Conservation (phyloP, 2,888 invertebrate species). For the Andrena fulva region DNA sequence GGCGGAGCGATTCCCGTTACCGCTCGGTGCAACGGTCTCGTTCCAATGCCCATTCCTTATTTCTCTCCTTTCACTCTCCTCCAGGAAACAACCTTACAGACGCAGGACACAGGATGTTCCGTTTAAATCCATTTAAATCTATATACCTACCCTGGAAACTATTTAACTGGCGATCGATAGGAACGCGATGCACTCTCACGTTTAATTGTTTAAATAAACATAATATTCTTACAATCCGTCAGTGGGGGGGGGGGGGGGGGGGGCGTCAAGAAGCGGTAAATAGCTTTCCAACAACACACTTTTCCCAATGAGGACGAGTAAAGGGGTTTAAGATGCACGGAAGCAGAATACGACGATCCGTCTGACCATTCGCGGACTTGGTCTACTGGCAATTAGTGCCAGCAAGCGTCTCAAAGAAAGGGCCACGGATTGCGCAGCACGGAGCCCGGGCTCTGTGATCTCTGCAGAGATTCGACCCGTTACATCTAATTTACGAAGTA, state of each 20-base stretch:
- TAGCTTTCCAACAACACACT: background rate
- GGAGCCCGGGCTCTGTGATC: background rate
- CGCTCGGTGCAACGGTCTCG: conserved; percentile 82
- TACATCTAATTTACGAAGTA: conserved; percentile 20
- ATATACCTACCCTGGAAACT: no score
- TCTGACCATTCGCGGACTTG: background rate
- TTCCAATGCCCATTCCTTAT: conserved; percentile 27
- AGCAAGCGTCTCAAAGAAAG: no score
- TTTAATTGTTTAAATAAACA: background rate
- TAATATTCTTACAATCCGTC: background rate
- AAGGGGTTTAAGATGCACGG: no score
- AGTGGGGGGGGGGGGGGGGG: background rate
- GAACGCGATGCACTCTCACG: background rate
- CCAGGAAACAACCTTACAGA: background rate
- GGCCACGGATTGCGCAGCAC: background rate
- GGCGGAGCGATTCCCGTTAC: conserved; percentile 94
- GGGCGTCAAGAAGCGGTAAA: background rate
- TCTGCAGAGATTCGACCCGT: background rate
- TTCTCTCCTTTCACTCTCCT: background rate
- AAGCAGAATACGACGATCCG: background rate
- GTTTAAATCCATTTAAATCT: no score
- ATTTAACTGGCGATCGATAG: no score
- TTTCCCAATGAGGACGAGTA: background rate
- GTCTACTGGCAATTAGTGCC: background rate
- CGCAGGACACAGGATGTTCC: background rate